Evolutionary conservation across 2,888 invertebrate genomes (phyloP).

Genomic region (Agriopis marginaria): DNA sequence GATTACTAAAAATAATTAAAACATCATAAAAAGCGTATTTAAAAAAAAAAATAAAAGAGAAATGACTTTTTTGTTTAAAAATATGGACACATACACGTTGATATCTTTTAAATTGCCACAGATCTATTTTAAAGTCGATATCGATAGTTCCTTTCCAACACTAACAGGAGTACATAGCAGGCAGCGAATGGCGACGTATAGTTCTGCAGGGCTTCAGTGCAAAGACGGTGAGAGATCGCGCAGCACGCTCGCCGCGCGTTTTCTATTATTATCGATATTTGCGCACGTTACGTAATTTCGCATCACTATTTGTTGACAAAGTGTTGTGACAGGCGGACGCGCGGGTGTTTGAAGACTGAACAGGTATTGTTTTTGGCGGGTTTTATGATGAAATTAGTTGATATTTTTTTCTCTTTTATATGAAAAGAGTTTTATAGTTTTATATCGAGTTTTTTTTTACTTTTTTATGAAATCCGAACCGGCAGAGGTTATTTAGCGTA

Average conservation of each 20-base stretch:
- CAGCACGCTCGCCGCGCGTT: conserved; percentile 20
- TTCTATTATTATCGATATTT: conserved; percentile 27
- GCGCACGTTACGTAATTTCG: conserved; percentile 25
- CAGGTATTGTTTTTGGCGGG: conserved; percentile 18
- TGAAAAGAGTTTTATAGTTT: too few species aligned
- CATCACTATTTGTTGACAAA: conserved; percentile 33
- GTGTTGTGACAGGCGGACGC: conserved; percentile 29
- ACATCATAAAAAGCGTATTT: too few species aligned
- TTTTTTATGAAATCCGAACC: too few species aligned
- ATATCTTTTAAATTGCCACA: background rate
- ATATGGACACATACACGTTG: background rate
- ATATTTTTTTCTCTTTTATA: too few species aligned
- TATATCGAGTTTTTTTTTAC: too few species aligned
- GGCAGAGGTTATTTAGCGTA: too few species aligned
- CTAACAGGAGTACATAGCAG: conserved; percentile 2
- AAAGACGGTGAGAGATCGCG: conserved; percentile 11
- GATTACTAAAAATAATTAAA: too few species aligned
- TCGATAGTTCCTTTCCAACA: conserved; percentile 15
- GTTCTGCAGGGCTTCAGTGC: conserved; percentile 26
- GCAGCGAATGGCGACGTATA: background rate
- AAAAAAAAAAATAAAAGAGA: too few species aligned
- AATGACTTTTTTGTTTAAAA: background rate
- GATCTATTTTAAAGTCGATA: background rate
- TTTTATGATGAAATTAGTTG: background rate
- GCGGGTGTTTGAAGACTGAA: conserved; percentile 18